phyloP scores from a whole-genome alignment of 2,888 invertebrate genomes.

The Xanthorhoe spadicearia region DNA sequence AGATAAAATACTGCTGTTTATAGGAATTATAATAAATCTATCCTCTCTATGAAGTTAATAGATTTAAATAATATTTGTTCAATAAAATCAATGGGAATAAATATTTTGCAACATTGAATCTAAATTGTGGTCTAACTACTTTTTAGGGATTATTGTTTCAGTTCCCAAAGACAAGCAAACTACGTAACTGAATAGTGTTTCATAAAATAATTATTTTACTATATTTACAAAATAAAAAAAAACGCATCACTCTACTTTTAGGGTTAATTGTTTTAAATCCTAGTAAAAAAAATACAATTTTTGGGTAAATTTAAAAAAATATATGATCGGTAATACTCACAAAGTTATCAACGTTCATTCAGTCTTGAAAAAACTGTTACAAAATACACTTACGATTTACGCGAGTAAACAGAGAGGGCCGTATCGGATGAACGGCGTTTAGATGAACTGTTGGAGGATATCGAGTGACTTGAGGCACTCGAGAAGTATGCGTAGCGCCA shows the following conservation, averaged over 20 bases:
- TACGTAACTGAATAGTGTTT: too few relatives aligned
- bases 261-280: too few relatives aligned
- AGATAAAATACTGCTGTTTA: conserved; percentile 37
- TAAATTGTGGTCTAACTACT: too few relatives aligned
- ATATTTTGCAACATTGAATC: too few relatives aligned
- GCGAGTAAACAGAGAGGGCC: conserved; percentile 51
- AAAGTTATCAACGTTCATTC: conserved; percentile 54
- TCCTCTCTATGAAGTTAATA: neutral
- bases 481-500: conserved; percentile 72
- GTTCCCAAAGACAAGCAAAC: too few relatives aligned
- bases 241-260: too few relatives aligned
- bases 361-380: conserved; percentile 55
- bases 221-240: too few relatives aligned
- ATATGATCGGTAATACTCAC: conserved; percentile 60
- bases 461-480: conserved; percentile 76
- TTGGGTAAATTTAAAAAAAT: conserved; percentile 8
- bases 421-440: conserved; percentile 50
- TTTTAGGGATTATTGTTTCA: too few relatives aligned
- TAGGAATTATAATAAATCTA: conserved; percentile 13
- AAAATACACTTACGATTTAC: conserved; percentile 38
- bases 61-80: neutral
- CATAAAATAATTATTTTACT: too few relatives aligned
- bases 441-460: conserved; percentile 47
- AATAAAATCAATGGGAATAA: too few relatives aligned
- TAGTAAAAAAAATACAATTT: neutral